A percentile compares a stretch with the other conserved stretches of the same genome.
These are phyloP conservation scores for Rhopalosiphum padi DNA, from an alignment of 1,140 invertebrate genomes.

Conservation along the genomic window DNA sequence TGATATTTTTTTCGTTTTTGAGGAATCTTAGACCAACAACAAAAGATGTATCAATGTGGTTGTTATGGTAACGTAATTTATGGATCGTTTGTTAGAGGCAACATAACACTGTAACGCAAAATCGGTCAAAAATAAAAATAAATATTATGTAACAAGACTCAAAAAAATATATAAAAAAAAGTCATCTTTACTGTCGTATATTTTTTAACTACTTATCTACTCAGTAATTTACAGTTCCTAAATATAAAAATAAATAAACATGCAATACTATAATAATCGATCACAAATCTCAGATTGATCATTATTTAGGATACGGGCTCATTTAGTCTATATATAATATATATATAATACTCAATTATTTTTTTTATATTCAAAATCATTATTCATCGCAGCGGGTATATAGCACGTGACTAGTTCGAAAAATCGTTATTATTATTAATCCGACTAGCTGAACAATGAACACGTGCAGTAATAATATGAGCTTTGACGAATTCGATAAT, in stretches of 20 bases:
- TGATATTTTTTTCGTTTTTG: background rate
- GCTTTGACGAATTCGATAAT: background rate
- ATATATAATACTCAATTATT: background rate
- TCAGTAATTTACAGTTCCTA: background rate
- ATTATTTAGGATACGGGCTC: background rate
- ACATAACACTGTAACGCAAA: no score
- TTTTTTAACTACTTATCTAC: background rate
- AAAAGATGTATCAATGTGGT: no score
- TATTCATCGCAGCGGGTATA: background rate
- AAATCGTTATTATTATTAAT: constrained; percentile 9
- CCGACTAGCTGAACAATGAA: background rate
- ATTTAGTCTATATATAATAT: background rate
- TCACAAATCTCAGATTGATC: background rate
- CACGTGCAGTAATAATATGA: background rate
- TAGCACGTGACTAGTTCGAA: background rate
- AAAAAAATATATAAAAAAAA: no score
- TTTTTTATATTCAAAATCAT: background rate
- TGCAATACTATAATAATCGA: background rate
- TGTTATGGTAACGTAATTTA: no score
- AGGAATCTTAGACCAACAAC: background rate
- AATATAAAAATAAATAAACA: background rate
- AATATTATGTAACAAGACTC: no score
- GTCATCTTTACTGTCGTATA: background rate
- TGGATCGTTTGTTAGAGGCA: no score
- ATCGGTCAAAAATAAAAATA: no score